These are phyloP conservation scores for Catharus ustulatus DNA, from an alignment of 2,797 vertebrate species.

Conservation along the genomic window DNA sequence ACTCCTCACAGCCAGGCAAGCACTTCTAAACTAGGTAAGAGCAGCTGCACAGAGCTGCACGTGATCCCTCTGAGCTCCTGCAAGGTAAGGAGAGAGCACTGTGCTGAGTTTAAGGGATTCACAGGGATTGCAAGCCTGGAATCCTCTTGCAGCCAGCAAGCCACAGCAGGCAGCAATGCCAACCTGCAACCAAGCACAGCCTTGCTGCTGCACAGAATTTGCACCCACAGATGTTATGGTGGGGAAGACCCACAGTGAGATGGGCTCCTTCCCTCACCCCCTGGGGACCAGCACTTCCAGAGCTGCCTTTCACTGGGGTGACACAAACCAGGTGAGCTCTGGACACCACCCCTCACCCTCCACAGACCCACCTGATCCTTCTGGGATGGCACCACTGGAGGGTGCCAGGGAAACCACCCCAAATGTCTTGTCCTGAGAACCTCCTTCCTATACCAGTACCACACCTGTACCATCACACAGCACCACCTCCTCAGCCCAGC, in stretches of 20 bases:
- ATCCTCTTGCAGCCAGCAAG: not conserved
- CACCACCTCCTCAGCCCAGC: not conserved
- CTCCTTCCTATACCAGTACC: not conserved
- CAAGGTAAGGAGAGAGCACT: not conserved
- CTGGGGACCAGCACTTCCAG: not conserved
- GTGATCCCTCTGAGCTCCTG: not conserved
- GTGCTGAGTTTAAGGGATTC: not conserved
- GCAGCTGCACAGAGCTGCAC: not conserved
- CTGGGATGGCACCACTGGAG: not conserved
- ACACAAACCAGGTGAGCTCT: not conserved
- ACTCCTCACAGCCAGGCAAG: not conserved
- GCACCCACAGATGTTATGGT: accelerated
- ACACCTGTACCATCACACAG: not conserved
- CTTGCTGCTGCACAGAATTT: accelerated
- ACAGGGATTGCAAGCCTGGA: not conserved
- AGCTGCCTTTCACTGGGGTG: not conserved
- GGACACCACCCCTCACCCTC: not conserved
- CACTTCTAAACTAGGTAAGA: not conserved
- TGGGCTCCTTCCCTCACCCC: not conserved
- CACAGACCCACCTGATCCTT: not conserved
- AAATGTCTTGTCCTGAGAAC: not conserved
- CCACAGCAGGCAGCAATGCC: not conserved
- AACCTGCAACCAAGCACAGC: not conserved
- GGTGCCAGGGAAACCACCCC: not conserved
- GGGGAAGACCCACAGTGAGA: not conserved